Evolutionary conservation across 2,888 invertebrate genomes (phyloP).

Genomic region (Tromatobia lineatoria): DNA sequence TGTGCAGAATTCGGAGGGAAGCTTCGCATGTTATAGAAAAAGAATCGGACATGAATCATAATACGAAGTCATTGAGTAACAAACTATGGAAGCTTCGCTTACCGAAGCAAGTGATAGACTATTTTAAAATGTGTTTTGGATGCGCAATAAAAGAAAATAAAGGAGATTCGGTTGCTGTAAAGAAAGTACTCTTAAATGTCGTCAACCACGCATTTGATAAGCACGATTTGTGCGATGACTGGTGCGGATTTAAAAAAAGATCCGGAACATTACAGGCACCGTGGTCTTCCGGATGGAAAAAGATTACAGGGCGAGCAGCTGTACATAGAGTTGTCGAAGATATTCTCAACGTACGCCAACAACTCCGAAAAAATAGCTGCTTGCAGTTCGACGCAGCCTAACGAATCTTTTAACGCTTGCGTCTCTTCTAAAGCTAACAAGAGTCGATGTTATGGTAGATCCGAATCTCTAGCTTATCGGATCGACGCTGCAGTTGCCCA

Average conservation of each 20-base stretch:
- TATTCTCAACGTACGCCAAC: constrained; percentile 7
- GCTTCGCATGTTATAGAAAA: constrained; percentile 3
- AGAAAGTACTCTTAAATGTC: constrained; percentile 41
- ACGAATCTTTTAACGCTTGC: constrained; percentile 28
- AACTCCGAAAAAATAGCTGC: constrained; percentile 4
- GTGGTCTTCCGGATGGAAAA: constrained; percentile 38
- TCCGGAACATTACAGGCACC: constrained; percentile 28
- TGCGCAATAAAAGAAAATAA: constrained; percentile 62
- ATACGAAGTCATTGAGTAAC: constrained; percentile 20
- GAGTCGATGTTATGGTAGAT: constrained; percentile 27
- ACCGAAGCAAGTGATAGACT: constrained; percentile 49
- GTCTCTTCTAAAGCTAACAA: constrained; percentile 4
- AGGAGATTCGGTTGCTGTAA: constrained; percentile 1
- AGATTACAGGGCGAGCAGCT: background rate
- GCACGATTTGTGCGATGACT: constrained; percentile 68
- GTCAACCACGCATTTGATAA: constrained; percentile 68
- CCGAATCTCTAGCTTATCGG: constrained; percentile 23
- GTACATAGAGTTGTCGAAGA: background rate
- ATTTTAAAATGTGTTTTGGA: constrained; percentile 70
- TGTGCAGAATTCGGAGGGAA: constrained; percentile 64
- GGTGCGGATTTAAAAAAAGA: constrained; percentile 58
- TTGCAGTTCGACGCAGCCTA: constrained; percentile 31
- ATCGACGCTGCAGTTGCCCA: constrained; percentile 15
- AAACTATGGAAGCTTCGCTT: constrained; percentile 3
- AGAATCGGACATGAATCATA: constrained; percentile 42